A percentile compares a stretch with the other conserved stretches of the same genome.
These are phyloP conservation scores for Buteo buteo DNA, from an alignment of 2,113 vertebrate genomes.

Conservation along the genomic window DNA sequence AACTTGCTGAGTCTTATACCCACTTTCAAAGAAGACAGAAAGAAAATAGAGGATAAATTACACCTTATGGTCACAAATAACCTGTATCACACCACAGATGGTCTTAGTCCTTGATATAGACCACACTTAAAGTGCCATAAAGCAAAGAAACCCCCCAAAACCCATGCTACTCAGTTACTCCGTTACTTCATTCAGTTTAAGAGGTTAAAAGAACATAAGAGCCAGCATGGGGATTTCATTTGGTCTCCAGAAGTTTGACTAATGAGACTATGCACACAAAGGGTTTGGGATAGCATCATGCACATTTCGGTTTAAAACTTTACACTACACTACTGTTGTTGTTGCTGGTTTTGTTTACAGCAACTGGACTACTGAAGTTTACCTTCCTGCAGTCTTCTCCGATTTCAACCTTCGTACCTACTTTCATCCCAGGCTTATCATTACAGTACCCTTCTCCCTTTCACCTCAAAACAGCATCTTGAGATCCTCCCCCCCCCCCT, in stretches of 20 bases:
- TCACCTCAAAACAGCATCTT: background rate
- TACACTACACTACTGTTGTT: background rate
- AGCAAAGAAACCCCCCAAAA: background rate
- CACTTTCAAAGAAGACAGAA: background rate
- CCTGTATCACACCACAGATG: background rate
- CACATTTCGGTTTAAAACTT: background rate
- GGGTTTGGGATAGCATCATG: accelerated
- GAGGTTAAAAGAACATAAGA: background rate
- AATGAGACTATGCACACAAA: background rate
- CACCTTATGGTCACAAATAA: background rate
- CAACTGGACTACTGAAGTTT: background rate
- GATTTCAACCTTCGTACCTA: background rate
- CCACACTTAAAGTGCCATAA: background rate
- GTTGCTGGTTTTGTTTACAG: background rate
- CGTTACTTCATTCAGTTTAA: background rate
- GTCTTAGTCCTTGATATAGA: background rate
- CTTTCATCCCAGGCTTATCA: background rate
- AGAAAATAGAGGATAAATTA: background rate
- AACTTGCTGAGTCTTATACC: background rate
- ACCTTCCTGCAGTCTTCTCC: background rate
- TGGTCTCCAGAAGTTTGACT: background rate
- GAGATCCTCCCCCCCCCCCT: background rate
- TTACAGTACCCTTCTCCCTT: background rate
- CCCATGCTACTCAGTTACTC: background rate
- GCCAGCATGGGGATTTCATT: background rate